A percentile compares a stretch with the other conserved stretches of the same genome.
Evolutionary conservation across 2,888 invertebrate genomes (phyloP).

Genomic region (Phengaris alcon): DNA sequence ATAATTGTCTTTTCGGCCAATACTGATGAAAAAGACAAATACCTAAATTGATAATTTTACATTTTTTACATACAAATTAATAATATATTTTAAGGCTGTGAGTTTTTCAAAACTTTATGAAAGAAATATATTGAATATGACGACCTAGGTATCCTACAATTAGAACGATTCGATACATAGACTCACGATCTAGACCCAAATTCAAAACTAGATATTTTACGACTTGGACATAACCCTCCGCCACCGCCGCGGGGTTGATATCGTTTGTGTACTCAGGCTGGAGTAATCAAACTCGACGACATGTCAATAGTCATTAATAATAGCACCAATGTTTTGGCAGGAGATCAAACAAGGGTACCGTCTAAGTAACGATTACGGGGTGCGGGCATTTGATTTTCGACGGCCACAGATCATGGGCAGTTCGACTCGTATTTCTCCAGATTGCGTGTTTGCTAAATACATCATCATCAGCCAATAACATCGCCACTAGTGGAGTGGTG

Average conservation of each 20-base stretch:
- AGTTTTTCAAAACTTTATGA: no score
- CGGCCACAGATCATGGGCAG: constrained; percentile 20
- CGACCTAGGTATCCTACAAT: no score
- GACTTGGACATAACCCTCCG: no score
- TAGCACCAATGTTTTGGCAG: constrained; percentile 43
- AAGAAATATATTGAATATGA: no score
- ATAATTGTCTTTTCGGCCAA: no score
- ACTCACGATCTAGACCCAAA: no score
- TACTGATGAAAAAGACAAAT: no score
- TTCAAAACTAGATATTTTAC: no score
- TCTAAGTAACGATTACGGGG: constrained; percentile 35
- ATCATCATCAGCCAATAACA: neutral
- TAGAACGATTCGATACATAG: no score
- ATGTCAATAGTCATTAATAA: constrained; percentile 47
- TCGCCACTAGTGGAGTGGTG: neutral
- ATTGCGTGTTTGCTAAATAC: neutral
- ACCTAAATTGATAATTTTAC: no score
- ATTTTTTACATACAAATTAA: no score
- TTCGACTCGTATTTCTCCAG: neutral
- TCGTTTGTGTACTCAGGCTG: constrained; percentile 40
- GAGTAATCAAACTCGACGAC: constrained; percentile 40
- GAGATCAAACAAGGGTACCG: constrained; percentile 42
- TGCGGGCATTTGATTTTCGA: constrained; percentile 32
- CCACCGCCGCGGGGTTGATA: constrained; percentile 30
- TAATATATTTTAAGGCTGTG: no score